Evolutionary conservation across 2,113 vertebrate species (phyloP), one percentile per base, ranked within the genome.

Genomic region (Scolopax mira): DNA sequence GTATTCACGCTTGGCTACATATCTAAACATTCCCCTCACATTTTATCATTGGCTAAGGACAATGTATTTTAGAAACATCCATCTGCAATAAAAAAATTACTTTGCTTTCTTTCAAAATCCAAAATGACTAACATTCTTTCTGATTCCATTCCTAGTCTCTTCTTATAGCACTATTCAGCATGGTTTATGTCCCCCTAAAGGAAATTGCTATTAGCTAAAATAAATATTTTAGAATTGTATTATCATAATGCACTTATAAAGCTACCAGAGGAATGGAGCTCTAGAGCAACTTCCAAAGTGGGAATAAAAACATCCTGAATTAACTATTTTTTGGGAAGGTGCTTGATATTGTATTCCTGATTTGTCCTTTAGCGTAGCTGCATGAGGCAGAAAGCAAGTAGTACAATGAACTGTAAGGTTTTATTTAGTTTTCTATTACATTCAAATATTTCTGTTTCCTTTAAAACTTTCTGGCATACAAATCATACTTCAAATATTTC

Each of bases 131-230:
- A 48, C 13, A 24, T n/a, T 52, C 58, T n/a, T 89, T 51, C 31
- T 77, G 7, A 10, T 90, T 82, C 25, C 7, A 11, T 57, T 83
- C 44, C 30, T 67, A 55, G 39, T 28, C 23, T 85, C n/a, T 92
- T 94, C n/a, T 82, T 83, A 49, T 3, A 57, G 28, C 24, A 72
- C 7, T 81, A 18, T 85, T 83, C 46, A 77, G 33, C 24, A 78
- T 13, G 5, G 1, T 90, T 79, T 83, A 21, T 21, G 46, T 73
- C 89, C 73, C 88, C 33, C 22, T 83, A 79, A 84, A 88, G 79
- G 75, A 90, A 93, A 92, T 57, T 88, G 16, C 13, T 78, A 69
- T 93, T 93, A 91, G 42, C 48, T 83, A 91, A 89, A 94, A 95
- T 88, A 94, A 94, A 84, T 93, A 91, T 71, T 93, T 95, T 79